Evolutionary conservation across 2,797 vertebrate genomes (phyloP).

Genomic region (Hippocampus kuda): DNA sequence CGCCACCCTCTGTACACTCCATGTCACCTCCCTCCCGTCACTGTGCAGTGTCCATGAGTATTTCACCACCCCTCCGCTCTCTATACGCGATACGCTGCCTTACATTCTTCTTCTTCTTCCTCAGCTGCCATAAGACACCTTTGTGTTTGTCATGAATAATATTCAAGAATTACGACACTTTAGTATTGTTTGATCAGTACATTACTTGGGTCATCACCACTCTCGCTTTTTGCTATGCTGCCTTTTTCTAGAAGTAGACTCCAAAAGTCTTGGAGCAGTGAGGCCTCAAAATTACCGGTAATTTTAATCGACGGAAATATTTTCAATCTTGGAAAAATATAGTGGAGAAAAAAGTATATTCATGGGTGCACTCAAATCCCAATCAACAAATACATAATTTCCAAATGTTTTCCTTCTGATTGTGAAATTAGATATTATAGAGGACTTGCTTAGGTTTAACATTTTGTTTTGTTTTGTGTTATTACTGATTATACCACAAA

Average conservation of each 20-base stretch:
- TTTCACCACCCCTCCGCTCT: constrained; percentile 45
- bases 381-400: too few species aligned
- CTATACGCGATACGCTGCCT: background rate
- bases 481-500: too few species aligned
- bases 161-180: background rate
- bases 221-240: background rate
- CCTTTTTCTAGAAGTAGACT: background rate
- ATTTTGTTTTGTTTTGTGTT: too few species aligned
- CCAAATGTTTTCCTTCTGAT: too few species aligned
- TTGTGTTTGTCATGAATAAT: background rate
- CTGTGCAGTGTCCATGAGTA: constrained; percentile 47
- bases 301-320: background rate
- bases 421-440: background rate
- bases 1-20: background rate
- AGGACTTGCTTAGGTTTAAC: background rate
- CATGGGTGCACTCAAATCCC: too few species aligned
- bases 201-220: background rate
- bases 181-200: background rate
- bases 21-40: constrained; percentile 36
- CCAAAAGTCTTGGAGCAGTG: background rate
- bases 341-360: too few species aligned
- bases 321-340: background rate
- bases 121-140: background rate
- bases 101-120: constrained; percentile 16
- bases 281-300: background rate